A percentile compares a stretch with the other conserved stretches of the same genome.
phyloP scores from a whole-genome alignment of 2,113 vertebrate genomes.

The Oceanodroma tethys region DNA sequence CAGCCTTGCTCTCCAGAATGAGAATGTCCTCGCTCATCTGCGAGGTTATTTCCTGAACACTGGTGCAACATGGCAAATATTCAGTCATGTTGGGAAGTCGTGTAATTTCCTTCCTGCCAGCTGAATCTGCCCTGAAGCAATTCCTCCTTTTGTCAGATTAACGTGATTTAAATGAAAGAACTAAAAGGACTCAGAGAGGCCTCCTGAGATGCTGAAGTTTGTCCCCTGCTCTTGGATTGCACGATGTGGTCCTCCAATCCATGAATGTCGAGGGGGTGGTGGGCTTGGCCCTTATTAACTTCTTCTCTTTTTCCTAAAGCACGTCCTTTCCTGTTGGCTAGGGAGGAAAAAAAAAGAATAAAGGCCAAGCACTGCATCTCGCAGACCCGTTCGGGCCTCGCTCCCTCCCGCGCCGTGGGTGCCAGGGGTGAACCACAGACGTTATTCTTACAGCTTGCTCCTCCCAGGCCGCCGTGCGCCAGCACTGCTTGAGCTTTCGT shows the following conservation, averaged over 20 bases:
- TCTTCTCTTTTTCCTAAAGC: neutral
- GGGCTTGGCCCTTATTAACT: neutral
- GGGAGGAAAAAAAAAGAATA: neutral
- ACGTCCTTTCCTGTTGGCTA: fast-evolving
- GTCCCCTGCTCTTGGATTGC: neutral
- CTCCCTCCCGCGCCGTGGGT: fast-evolving
- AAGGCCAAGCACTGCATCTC: neutral
- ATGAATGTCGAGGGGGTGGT: too few species aligned
- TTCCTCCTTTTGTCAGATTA: neutral
- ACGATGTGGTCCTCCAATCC: fast-evolving
- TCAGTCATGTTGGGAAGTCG: fast-evolving
- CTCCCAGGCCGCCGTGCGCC: neutral
- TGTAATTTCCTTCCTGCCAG: neutral
- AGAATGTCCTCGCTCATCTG: neutral
- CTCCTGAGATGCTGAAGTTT: neutral
- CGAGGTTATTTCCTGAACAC: neutral
- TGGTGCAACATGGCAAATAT: neutral
- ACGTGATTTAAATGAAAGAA: neutral
- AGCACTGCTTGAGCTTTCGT: neutral
- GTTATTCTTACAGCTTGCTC: neutral
- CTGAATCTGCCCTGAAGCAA: neutral
- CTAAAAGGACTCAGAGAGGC: neutral
- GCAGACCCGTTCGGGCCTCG: fast-evolving
- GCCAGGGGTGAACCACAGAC: neutral
- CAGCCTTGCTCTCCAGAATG: neutral